Conservation (phyloP, 2,113 vertebrate species). For the Sisor rabdophorus region DNA sequence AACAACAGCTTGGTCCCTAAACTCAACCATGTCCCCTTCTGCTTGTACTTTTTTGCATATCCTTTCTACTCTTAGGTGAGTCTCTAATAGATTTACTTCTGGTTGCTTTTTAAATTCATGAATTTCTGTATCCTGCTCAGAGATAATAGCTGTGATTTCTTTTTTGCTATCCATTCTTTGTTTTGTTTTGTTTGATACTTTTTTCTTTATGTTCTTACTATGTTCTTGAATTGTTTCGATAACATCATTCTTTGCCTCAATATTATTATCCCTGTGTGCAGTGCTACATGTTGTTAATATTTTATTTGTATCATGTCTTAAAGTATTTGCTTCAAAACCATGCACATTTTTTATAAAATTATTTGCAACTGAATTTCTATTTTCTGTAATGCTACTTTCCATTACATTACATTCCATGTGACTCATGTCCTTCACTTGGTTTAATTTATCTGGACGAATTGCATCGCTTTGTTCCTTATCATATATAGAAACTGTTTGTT, state of each 20-base stretch:
- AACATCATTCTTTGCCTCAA: neutral
- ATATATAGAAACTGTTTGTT: constrained; percentile 39
- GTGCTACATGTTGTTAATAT: constrained; percentile 10
- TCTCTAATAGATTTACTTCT: constrained; percentile 38
- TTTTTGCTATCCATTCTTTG: neutral
- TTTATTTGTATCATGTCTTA: constrained; percentile 2
- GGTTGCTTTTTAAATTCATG: constrained; percentile 28
- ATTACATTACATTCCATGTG: constrained; percentile 12
- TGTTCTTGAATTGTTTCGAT: constrained; percentile 6
- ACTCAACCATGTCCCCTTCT: constrained; percentile 24
- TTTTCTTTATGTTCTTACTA: constrained; percentile 11
- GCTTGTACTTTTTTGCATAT: constrained; percentile 28
- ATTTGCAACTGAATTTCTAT: constrained; percentile 12
- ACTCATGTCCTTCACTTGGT: neutral
- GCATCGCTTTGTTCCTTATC: constrained; percentile 36
- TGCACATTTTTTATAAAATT: constrained; percentile 1
- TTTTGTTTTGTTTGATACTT: neutral
- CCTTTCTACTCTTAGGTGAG: constrained; percentile 23
- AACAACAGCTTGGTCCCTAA: constrained; percentile 35
- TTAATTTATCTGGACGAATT: constrained; percentile 34
- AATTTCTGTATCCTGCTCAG: neutral
- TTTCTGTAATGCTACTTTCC: constrained; percentile 24
- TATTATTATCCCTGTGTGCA: constrained; percentile 4
- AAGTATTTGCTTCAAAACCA: neutral
- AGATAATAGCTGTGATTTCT: constrained; percentile 4